Conservation (phyloP, 1,140 invertebrate genomes). For the Asbolus verrucosus region DNA sequence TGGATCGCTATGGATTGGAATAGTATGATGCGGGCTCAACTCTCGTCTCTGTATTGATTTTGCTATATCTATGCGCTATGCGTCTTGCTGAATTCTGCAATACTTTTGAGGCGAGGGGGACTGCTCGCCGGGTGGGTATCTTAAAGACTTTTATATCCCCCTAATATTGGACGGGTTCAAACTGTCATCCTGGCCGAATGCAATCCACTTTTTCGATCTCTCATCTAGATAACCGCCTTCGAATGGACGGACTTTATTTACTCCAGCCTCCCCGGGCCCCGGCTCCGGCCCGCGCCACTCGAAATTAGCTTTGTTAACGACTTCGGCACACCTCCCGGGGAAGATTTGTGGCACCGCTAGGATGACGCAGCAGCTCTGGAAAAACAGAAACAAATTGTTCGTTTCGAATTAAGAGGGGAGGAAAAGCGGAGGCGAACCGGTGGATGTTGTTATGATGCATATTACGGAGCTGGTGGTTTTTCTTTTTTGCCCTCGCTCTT, state of each 20-base stretch:
- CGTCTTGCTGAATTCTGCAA: constrained; percentile 54
- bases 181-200: constrained; percentile 50
- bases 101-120: constrained; percentile 48
- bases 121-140: constrained; percentile 45
- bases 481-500: constrained; percentile 2
- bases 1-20: constrained; percentile 53
- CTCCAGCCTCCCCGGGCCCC: no score
- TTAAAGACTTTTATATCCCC: constrained; percentile 54
- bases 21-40: constrained; percentile 53
- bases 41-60: constrained; percentile 52
- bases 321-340: constrained; percentile 1
- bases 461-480: not conserved
- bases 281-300: constrained; percentile 11
- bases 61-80: constrained; percentile 55
- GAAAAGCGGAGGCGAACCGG: no score
- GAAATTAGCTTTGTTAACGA: constrained; percentile 25
- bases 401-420: no score
- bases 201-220: constrained; percentile 48
- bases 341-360: constrained; percentile 14
- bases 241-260: constrained; percentile 35
- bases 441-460: not conserved
- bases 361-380: not conserved
- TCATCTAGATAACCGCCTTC: constrained; percentile 49
- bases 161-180: constrained; percentile 51
- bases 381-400: not conserved